Evolutionary conservation across 2,797 vertebrate species (phyloP).

Genomic region (Gila robusta): DNA sequence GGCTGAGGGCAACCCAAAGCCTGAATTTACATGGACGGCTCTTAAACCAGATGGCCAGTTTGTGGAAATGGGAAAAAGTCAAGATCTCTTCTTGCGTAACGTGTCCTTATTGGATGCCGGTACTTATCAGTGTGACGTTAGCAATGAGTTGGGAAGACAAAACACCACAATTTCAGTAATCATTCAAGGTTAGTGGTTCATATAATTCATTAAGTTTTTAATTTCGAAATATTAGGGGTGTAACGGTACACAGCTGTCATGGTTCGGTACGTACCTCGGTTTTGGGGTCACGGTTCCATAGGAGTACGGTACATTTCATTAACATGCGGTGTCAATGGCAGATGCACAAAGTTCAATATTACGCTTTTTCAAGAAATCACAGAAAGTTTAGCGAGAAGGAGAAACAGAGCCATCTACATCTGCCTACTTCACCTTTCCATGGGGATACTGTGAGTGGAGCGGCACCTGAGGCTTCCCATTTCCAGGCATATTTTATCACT

Average conservation of each 20-base stretch:
- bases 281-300: background rate
- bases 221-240: background rate
- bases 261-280: background rate
- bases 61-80: background rate
- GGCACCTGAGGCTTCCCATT: background rate
- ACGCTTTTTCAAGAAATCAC: background rate
- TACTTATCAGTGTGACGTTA: slow-evolving; percentile 68
- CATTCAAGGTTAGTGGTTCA: slow-evolving; percentile 68
- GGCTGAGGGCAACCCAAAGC: slow-evolving; percentile 70
- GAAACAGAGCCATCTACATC: too few relatives aligned
- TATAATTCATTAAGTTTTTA: background rate
- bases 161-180: slow-evolving; percentile 52
- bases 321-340: background rate
- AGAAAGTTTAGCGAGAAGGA: background rate
- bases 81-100: slow-evolving; percentile 26
- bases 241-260: background rate
- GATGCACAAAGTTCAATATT: background rate
- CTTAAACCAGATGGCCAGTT: slow-evolving; percentile 11
- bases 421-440: background rate
- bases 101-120: slow-evolving; percentile 62
- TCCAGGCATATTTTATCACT: background rate
- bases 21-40: slow-evolving; percentile 70
- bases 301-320: background rate
- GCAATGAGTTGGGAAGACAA: slow-evolving; percentile 66
- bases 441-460: accelerated